Percentiles rank a stretch among this genome's conserved stretches.
phyloP scores from a whole-genome alignment of 2,797 vertebrate species.

The Scolopax rusticola region DNA sequence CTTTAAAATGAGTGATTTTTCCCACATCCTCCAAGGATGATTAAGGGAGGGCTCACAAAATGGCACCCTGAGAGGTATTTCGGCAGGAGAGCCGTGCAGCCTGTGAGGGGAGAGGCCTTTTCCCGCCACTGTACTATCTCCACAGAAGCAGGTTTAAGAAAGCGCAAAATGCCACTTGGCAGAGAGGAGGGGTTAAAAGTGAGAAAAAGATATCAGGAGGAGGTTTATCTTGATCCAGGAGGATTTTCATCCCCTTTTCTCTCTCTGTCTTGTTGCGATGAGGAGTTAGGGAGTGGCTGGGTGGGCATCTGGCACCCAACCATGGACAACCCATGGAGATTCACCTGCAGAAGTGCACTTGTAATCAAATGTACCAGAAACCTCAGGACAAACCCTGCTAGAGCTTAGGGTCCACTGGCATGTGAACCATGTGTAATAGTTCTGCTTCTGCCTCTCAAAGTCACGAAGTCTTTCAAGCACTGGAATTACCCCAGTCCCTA shows the following conservation, averaged over 20 bases:
- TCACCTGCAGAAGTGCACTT: neutral
- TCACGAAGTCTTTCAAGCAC: neutral
- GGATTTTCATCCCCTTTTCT: neutral
- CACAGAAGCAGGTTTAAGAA: neutral
- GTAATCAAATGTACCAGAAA: neutral
- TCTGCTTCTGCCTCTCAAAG: neutral
- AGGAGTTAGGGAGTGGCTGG: rapidly evolving
- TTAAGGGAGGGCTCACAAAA: neutral
- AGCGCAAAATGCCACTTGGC: rapidly evolving
- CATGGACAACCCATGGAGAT: neutral
- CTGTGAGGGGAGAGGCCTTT: rapidly evolving
- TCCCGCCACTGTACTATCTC: rapidly evolving
- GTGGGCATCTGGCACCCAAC: rapidly evolving
- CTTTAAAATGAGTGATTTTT: rapidly evolving
- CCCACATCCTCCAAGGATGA: rapidly evolving
- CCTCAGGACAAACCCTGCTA: neutral
- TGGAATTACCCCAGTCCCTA: neutral
- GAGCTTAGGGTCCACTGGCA: neutral
- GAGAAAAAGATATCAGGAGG: rapidly evolving
- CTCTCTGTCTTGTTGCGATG: neutral
- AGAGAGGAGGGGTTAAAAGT: rapidly evolving
- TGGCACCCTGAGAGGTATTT: too few relatives aligned
- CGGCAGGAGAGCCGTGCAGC: rapidly evolving
- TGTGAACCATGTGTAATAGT: neutral
- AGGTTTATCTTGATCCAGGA: rapidly evolving